A percentile compares a stretch with the other conserved stretches of the same genome.
Evolutionary conservation across 2,888 invertebrate genomes (phyloP).

Genomic region (Agonum fuliginosum): DNA sequence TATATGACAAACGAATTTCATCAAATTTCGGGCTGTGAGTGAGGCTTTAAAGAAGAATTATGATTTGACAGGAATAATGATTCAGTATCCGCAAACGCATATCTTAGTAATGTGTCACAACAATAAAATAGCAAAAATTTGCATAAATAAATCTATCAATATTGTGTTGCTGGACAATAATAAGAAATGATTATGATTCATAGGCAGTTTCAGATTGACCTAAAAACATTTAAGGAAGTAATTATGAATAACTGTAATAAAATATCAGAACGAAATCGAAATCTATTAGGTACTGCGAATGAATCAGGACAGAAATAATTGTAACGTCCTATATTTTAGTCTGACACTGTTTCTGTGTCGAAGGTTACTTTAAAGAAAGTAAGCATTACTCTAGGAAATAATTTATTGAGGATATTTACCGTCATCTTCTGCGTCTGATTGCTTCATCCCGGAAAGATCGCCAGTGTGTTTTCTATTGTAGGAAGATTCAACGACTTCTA

Average conservation of each 20-base stretch:
- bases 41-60: no score
- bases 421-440: slow-evolving; percentile 78
- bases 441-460: slow-evolving; percentile 75
- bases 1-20: no score
- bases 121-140: background rate
- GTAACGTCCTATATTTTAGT: slow-evolving; percentile 17
- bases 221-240: slow-evolving; percentile 52
- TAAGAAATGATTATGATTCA: slow-evolving; percentile 26
- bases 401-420: slow-evolving; percentile 71
- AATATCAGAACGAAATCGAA: slow-evolving; percentile 12
- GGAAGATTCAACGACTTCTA: slow-evolving; percentile 84
- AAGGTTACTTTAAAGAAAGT: slow-evolving; percentile 25
- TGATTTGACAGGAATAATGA: slow-evolving; percentile 6
- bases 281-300: background rate
- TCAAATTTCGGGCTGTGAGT: no score
- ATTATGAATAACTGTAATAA: slow-evolving; percentile 39
- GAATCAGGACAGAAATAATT: slow-evolving; percentile 7
- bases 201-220: slow-evolving; percentile 41
- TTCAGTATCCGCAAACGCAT: slow-evolving; percentile 7
- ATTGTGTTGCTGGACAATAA: background rate
- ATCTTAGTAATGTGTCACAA: background rate
- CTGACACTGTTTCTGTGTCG: slow-evolving; percentile 32
- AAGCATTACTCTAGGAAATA: background rate
- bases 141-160: slow-evolving; percentile 1
- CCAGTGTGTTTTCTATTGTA: slow-evolving; percentile 78